These are phyloP conservation scores for Monoplex corrugatus DNA, from an alignment of 2,888 invertebrate species.

Conservation along the genomic window DNA sequence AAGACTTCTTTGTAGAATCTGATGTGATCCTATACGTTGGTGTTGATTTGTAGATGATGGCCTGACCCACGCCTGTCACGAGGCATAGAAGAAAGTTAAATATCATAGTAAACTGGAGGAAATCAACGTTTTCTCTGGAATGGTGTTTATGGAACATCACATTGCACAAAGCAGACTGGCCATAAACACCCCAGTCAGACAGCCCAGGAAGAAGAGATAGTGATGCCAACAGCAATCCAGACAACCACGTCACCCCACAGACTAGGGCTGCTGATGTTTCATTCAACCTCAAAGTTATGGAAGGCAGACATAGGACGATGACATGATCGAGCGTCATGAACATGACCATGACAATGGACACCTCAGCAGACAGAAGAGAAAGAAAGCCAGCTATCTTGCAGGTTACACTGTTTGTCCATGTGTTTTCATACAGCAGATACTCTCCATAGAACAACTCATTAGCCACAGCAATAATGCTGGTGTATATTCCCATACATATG, in stretches of 20 bases:
- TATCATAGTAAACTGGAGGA: no score
- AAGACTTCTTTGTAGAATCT: no score
- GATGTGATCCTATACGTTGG: no score
- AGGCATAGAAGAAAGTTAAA: no score
- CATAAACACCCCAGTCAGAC: neutral
- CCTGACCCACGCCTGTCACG: no score
- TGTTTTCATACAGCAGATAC: slow-evolving; percentile 22
- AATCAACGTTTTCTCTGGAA: no score
- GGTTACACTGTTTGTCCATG: slow-evolving; percentile 40
- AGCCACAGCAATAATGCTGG: slow-evolving; percentile 46
- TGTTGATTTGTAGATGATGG: no score
- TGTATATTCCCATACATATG: slow-evolving; percentile 48
- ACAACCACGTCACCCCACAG: slow-evolving; percentile 35
- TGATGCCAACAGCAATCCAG: neutral
- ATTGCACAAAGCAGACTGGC: no score
- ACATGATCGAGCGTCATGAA: slow-evolving; percentile 50
- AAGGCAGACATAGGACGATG: slow-evolving; percentile 46
- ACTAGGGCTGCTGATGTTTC: slow-evolving; percentile 37
- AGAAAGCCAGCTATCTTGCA: slow-evolving; percentile 51
- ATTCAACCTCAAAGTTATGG: slow-evolving; percentile 34
- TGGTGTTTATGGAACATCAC: no score
- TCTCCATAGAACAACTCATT: slow-evolving; percentile 41
- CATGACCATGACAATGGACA: slow-evolving; percentile 33
- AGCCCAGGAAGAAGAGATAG: neutral
- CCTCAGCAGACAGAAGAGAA: slow-evolving; percentile 42